A percentile compares a stretch with the other conserved stretches of the same genome.
These are phyloP conservation scores for Blastobasis lacticolella DNA, from an alignment of 2,888 invertebrate species.

Conservation along the genomic window DNA sequence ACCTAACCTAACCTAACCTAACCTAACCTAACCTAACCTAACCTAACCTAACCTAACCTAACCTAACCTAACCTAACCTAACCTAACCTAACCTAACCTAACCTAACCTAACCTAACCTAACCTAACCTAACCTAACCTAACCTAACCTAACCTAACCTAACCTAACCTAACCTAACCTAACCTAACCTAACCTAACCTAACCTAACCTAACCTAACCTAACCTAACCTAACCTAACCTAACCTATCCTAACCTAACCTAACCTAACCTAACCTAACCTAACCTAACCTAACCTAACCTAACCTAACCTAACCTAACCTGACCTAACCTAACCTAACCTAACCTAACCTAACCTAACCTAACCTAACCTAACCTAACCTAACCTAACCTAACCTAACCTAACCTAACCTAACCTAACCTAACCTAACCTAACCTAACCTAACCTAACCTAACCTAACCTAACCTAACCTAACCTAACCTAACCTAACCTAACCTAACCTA, in stretches of 20 bases:
- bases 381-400: too few relatives aligned
- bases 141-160: slow-evolving; percentile 1
- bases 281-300: slow-evolving; percentile 10
- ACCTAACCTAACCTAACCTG: slow-evolving; percentile 8
- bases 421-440: too few relatives aligned
- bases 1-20: slow-evolving; percentile 10
- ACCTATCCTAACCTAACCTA: slow-evolving; percentile 10
- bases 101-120: slow-evolving; percentile 10
- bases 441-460: too few relatives aligned
- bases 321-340: neutral
- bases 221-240: slow-evolving; percentile 10
- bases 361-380: neutral
- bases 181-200: neutral
- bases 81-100: slow-evolving; percentile 10
- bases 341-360: neutral
- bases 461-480: too few relatives aligned
- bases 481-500: too few relatives aligned
- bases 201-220: slow-evolving; percentile 5
- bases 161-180: neutral
- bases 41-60: slow-evolving; percentile 10
- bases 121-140: slow-evolving; percentile 8
- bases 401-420: too few relatives aligned
- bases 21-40: slow-evolving; percentile 10
- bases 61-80: slow-evolving; percentile 10
- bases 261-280: slow-evolving; percentile 10